Evolutionary conservation across 1,140 invertebrate species (phyloP).

Genomic region (Chelonus insularis): DNA sequence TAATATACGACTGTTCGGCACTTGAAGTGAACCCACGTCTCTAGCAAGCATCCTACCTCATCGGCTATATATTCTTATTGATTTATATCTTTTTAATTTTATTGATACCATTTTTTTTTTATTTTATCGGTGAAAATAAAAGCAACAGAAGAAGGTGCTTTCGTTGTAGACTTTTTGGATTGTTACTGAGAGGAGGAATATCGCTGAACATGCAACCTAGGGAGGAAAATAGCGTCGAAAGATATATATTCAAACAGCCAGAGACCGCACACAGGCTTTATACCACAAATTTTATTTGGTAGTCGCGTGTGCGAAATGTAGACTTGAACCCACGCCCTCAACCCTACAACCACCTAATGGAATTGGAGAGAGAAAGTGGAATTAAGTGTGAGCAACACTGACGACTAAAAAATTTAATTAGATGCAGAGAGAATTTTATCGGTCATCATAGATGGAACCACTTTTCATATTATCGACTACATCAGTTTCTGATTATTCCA

Average conservation of each 20-base stretch:
- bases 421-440: too few relatives aligned
- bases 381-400: not conserved
- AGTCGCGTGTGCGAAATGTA: conserved; percentile 41
- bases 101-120: too few relatives aligned
- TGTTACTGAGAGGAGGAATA: not conserved
- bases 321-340: conserved; percentile 10
- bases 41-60: not conserved
- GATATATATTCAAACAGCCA: conserved; percentile 20
- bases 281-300: conserved; percentile 56
- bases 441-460: too few relatives aligned
- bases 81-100: too few relatives aligned
- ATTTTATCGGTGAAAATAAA: not conserved
- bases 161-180: not conserved
- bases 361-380: conserved; percentile 1
- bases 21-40: not conserved
- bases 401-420: too few relatives aligned
- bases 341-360: not conserved
- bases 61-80: not conserved
- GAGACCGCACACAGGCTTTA: conserved; percentile 18
- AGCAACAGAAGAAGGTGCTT: not conserved
- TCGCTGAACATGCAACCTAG: conserved; percentile 2
- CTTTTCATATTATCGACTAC: too few relatives aligned
- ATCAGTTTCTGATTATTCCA: too few relatives aligned
- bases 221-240: conserved; percentile 8
- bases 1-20: not conserved